Evolutionary conservation across 2,797 vertebrate species (phyloP).

Genomic region (Pelobates cultripes): DNA sequence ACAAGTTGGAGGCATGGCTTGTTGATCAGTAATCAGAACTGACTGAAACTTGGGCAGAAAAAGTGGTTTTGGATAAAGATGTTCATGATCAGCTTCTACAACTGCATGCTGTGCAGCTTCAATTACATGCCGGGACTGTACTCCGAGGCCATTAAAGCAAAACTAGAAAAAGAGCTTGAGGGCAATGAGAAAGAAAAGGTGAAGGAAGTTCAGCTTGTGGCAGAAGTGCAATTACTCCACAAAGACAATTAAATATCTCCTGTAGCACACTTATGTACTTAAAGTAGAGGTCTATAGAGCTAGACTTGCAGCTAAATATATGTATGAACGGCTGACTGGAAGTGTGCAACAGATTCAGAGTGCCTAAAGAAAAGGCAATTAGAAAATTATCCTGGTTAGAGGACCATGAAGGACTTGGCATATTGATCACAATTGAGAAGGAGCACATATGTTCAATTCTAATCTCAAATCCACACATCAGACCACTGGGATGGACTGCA

Average conservation of each 20-base stretch:
- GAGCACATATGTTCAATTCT: conserved; percentile 97
- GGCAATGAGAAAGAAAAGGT: conserved; percentile 92
- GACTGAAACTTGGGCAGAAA: conserved; percentile 89
- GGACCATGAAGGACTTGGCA: conserved; percentile 97
- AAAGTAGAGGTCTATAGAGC: conserved; percentile 98
- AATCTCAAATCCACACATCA: conserved; percentile 96
- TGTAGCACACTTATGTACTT: conserved; percentile 93
- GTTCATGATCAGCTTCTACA: conserved; percentile 94
- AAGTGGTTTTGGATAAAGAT: conserved; percentile 85
- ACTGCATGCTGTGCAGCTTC: conserved; percentile 90
- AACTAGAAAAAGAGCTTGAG: conserved; percentile 91
- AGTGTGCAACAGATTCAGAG: conserved; percentile 97
- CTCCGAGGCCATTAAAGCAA: conserved; percentile 90
- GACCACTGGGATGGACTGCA: too few relatives aligned
- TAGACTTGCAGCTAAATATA: conserved; percentile 92
- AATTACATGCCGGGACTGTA: conserved; percentile 90
- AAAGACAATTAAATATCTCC: conserved; percentile 95
- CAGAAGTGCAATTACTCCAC: conserved; percentile 85
- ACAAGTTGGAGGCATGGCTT: conserved; percentile 95
- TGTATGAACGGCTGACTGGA: conserved; percentile 94
- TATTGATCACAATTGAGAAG: conserved; percentile 97
- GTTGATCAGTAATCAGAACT: conserved; percentile 94
- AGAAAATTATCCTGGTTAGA: conserved; percentile 91
- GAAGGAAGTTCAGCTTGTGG: conserved; percentile 87
- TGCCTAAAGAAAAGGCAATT: conserved; percentile 94